Percentiles rank a stretch among this genome's conserved stretches.
Conservation (phyloP, 2,113 vertebrate species). For the Poeciliopsis prolifica region DNA sequence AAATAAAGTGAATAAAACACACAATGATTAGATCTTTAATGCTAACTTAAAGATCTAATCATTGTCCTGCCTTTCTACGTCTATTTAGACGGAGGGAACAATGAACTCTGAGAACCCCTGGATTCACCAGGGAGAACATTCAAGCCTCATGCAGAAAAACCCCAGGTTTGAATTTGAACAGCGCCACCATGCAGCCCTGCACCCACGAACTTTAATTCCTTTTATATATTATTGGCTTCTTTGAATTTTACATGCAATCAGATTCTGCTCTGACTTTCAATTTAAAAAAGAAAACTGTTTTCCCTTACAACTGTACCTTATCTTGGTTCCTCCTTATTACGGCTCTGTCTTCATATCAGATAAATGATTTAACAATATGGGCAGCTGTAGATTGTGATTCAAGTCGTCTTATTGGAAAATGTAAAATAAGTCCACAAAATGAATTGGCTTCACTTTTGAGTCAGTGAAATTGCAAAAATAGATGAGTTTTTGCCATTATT, state of each 20-base stretch:
- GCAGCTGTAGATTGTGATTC: not conserved
- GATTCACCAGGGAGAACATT: too few relatives aligned
- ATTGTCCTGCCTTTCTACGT: not conserved
- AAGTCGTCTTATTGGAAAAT: not conserved
- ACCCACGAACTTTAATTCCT: not conserved
- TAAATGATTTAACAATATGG: not conserved
- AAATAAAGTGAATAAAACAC: too few relatives aligned
- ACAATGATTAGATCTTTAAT: not conserved
- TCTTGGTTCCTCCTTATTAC: not conserved
- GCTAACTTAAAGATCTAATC: not conserved
- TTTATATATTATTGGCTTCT: not conserved
- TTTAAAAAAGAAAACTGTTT: not conserved
- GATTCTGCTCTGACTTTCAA: not conserved
- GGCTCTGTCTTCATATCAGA: not conserved
- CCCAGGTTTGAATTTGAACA: too few relatives aligned
- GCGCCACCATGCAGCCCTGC: too few relatives aligned
- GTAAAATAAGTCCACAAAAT: not conserved
- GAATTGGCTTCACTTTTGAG: not conserved
- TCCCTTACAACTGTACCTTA: not conserved
- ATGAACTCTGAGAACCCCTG: too few relatives aligned
- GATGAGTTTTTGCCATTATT: not conserved
- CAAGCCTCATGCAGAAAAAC: too few relatives aligned
- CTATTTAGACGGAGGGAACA: not conserved
- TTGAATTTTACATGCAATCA: not conserved
- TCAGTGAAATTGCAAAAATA: not conserved